Evolutionary conservation across 2,888 invertebrate species (phyloP), one percentile per base, ranked within the genome.

Genomic region (Morpho achilles): DNA sequence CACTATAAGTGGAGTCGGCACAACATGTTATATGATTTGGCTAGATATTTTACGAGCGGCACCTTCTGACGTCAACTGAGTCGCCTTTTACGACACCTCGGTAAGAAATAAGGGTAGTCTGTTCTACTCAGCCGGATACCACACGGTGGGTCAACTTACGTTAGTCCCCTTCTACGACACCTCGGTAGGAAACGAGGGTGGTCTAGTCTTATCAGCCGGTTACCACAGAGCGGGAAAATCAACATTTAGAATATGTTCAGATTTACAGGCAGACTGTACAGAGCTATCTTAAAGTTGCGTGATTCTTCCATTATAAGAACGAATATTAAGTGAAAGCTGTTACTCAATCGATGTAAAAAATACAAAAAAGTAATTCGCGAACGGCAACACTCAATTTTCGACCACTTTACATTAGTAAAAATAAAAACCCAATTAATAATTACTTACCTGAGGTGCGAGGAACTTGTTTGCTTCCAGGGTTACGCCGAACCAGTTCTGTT

Each of bases 391-490:
- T 58, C 66, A 65, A 66, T 71, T 73, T 70, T 70, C 68, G 69
- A 75, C 69, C 69, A 72, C 79, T 76, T 79, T 82, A 80, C 76
- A 83, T 85, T 80, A 80, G 76, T 80, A 69, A 81, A 84, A 85
- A 83, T 80, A 74, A 82, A 81, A 84, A 75, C 78, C 77, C 77
- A 86, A 87, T 88, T 80, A 86, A 83, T 81, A 79, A 77, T 80
- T 79, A 80, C 80, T 56, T 67, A 67, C 73, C 78, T 80, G 74
- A 69, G 66, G 65, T 71, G 68, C 66, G 69, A 69, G 67, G 77
- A 87, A 88, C 89, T 83, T 76, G 89, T 87, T 81, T 69, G 83
- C 89, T 89, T 89, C 89, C 89, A 87, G 84, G 81, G 79, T 89
- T 89, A 89, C 88, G 78, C 84, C 63, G 68, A 82, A 84, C 85